Percentiles rank a stretch among this genome's conserved stretches.
Evolutionary conservation across 1,140 invertebrate genomes (phyloP).

Genomic region (Drosophila auraria): DNA sequence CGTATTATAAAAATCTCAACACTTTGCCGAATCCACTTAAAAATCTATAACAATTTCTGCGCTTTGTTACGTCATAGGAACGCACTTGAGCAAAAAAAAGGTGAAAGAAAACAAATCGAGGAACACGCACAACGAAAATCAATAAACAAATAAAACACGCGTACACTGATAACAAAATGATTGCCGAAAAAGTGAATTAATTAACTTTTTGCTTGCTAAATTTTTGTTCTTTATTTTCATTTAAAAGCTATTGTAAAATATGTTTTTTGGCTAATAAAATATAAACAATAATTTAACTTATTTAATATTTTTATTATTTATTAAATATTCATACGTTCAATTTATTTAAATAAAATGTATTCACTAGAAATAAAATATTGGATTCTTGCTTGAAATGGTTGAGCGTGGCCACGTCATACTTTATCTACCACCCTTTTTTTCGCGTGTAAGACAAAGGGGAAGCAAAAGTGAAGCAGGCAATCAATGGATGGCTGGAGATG

Average conservation of each 20-base stretch:
- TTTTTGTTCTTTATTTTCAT: too few species aligned
- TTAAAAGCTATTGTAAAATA: too few species aligned
- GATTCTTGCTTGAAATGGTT: background rate
- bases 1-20: conserved; percentile 58
- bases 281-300: too few species aligned
- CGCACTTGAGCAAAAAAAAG: conserved; percentile 23
- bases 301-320: too few species aligned
- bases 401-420: background rate
- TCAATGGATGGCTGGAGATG: conserved; percentile 46
- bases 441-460: background rate
- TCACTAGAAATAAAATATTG: too few species aligned
- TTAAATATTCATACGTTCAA: background rate
- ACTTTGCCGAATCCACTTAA: conserved; percentile 50
- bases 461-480: conserved; percentile 20
- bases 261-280: too few species aligned
- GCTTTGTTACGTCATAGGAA: conserved; percentile 57
- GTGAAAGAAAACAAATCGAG: conserved; percentile 26
- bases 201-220: too few species aligned
- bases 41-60: conserved; percentile 51
- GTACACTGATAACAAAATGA: conserved; percentile 9
- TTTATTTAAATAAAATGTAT: background rate
- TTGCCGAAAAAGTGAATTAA: too few species aligned
- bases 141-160: conserved; percentile 41
- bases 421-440: background rate
- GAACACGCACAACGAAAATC: conserved; percentile 32